These are phyloP conservation scores for Gymnoscopelus microlampas DNA, from an alignment of 2,797 vertebrate species.

Conservation along the genomic window DNA sequence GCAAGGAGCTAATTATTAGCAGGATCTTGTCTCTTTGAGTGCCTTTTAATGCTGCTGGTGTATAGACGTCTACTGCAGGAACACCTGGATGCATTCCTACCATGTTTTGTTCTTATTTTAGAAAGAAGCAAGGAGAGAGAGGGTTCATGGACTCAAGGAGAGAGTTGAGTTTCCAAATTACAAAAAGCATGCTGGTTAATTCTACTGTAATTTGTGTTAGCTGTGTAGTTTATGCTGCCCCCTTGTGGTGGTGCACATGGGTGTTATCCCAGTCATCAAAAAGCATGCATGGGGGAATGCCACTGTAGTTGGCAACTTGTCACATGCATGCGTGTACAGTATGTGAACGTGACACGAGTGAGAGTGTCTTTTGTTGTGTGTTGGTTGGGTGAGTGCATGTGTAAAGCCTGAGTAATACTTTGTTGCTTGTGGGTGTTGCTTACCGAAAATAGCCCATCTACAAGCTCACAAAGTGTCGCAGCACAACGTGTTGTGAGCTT, in stretches of 20 bases:
- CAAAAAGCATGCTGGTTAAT: background rate
- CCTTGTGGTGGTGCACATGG: conserved; percentile 45
- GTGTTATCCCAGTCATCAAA: too few relatives aligned
- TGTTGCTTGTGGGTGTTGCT: too few relatives aligned
- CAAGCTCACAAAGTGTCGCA: too few relatives aligned
- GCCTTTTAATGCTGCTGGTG: background rate
- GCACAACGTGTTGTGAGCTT: too few relatives aligned
- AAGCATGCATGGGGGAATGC: background rate
- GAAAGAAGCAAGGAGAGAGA: background rate
- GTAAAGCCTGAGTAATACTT: too few relatives aligned
- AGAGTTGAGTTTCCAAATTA: background rate
- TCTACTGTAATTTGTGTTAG: conserved; percentile 9
- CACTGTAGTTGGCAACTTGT: background rate
- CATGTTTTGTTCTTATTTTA: conserved; percentile 11
- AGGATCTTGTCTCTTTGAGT: background rate
- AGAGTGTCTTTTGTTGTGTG: background rate
- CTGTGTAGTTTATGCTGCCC: conserved; percentile 52
- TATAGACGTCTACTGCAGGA: background rate
- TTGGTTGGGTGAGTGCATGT: too few relatives aligned
- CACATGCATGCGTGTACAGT: background rate
- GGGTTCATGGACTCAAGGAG: background rate
- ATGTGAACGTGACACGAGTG: background rate
- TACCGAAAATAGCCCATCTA: too few relatives aligned
- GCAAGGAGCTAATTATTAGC: too few relatives aligned
- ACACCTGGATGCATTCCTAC: background rate